Base-by-base conservation (phyloP, 2,113 vertebrate genomes). In the Butorides virescens region DNA sequence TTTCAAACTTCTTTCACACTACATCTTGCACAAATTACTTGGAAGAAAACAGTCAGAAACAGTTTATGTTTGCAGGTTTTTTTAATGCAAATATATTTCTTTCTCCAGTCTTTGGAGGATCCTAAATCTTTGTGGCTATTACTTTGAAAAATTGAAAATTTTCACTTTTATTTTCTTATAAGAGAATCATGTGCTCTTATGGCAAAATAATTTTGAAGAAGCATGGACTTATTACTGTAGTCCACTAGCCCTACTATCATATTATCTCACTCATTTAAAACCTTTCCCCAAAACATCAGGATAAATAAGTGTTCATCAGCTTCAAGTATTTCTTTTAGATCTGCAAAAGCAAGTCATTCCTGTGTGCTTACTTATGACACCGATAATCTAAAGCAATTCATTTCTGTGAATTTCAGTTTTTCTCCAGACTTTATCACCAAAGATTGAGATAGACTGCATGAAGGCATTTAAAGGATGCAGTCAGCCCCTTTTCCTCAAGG, bases 21-120 rank as follows among this genome's bases (percentile, higher is more conserved):
- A 58, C 76, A 27, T 13, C 65, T 94, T 76, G 84, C n/a, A 21
- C 26, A 73, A 92, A 92, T 91, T 93, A 81, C 52, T 89, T 96
- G 23, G 61, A 42, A 79, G 65, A 82, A 66, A 34, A 37, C 29
- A 77, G 47, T 58, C 56, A 72, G 47, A 85, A 74, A 68, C 7
- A 52, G 34, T 88, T 81, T 55, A 32, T 47, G 13, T 36, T 34
- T 56, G 29, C 62, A 65, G 10, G 0, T 19, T 46, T 66, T 80
- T 93, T 75, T 61, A 61, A 78, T 79, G 49, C 49, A 91, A 58
- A 9, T 79, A 27, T 70, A 84, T 74, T 95, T 93, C 17, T 86
- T 92, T 91, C 58, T 91, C 49, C 44, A 72, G 59, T 72, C 66
- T 44, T 76, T 92, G 55, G 19, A 78, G 50, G 34, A 55, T 67